Evolutionary conservation across 2,797 vertebrate genomes (phyloP).

Genomic region (Pogonophryne albipinna): DNA sequence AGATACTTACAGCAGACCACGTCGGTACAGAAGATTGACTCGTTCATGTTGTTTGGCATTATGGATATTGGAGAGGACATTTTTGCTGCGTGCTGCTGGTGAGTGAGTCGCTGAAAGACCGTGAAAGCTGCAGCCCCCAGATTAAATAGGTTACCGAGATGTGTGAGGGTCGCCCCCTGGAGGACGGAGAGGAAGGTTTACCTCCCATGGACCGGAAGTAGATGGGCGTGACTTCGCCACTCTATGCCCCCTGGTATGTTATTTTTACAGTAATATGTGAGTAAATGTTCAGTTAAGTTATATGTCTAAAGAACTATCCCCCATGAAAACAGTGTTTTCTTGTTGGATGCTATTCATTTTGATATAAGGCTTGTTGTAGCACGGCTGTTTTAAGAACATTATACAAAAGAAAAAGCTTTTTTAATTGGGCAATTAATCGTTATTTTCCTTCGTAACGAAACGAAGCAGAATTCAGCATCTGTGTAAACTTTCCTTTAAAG

Average conservation of each 20-base stretch:
- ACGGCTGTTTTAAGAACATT: not conserved
- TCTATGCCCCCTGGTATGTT: conserved; percentile 25
- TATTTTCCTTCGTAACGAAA: not conserved
- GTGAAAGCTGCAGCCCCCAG: fast-evolving
- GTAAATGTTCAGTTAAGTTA: too few species aligned
- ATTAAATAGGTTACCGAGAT: conserved; percentile 21
- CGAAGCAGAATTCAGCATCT: too few species aligned
- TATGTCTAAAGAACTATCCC: not conserved
- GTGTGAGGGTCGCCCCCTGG: conserved; percentile 38
- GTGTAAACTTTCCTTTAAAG: too few species aligned
- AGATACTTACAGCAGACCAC: conserved; percentile 34
- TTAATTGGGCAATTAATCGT: fast-evolving
- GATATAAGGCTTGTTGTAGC: not conserved
- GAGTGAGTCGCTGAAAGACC: fast-evolving
- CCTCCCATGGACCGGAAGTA: too few species aligned
- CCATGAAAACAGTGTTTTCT: not conserved
- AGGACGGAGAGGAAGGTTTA: not conserved
- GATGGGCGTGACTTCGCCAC: too few species aligned
- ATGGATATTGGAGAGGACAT: fast-evolving
- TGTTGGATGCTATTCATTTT: too few species aligned
- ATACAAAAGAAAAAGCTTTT: not conserved
- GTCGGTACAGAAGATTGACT: fast-evolving
- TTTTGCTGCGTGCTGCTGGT: fast-evolving
- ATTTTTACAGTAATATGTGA: not conserved
- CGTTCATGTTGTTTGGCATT: not conserved